Evolutionary conservation across 2,888 invertebrate species (phyloP).

Genomic region (Cyaniris semiargus): DNA sequence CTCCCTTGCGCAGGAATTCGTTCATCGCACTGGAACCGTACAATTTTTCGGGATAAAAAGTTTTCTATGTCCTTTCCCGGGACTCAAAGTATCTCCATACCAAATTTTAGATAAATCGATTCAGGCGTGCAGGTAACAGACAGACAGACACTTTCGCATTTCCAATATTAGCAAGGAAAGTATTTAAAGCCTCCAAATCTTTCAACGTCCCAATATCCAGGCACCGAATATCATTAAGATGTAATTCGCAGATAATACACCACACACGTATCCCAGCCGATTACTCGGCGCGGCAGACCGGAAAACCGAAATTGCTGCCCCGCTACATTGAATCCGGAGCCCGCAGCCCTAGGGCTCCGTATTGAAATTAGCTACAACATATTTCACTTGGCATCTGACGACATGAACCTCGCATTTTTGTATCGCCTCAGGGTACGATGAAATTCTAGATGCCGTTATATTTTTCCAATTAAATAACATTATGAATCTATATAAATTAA

Average conservation of each 20-base stretch:
- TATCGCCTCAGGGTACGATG: background rate
- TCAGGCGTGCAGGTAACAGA: background rate
- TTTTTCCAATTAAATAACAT: too few species aligned
- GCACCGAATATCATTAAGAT: background rate
- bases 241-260: conserved; percentile 1
- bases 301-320: conserved; percentile 75
- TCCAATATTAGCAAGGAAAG: background rate
- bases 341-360: conserved; percentile 47
- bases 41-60: too few species aligned
- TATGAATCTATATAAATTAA: too few species aligned
- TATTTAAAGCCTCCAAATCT: background rate
- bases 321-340: conserved; percentile 72
- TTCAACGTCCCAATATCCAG: background rate
- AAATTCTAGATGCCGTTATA: background rate
- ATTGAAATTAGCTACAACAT: conserved; percentile 35
- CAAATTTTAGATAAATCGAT: too few species aligned
- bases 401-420: background rate
- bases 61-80: too few species aligned
- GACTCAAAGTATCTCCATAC: too few species aligned
- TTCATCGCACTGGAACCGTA: too few species aligned
- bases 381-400: background rate
- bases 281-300: conserved; percentile 62
- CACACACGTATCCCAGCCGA: conserved; percentile 33
- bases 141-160: background rate
- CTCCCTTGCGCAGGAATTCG: too few species aligned